phyloP scores from a whole-genome alignment of 2,113 vertebrate species.

The Nibea coibor region DNA sequence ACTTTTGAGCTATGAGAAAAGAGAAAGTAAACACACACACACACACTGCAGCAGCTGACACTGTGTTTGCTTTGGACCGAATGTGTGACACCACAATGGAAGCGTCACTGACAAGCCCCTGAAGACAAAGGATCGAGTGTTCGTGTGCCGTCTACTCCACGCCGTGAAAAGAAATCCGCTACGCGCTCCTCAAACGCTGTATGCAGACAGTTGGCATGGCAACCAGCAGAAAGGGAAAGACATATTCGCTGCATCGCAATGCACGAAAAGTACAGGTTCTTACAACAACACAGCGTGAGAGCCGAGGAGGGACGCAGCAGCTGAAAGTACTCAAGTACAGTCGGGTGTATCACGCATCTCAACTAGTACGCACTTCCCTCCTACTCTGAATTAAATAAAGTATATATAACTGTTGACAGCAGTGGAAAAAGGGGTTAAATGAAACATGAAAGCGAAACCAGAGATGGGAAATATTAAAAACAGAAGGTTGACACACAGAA shows the following conservation, averaged over 20 bases:
- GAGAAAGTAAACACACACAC: slow-evolving; percentile 41
- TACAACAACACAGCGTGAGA: slow-evolving; percentile 10
- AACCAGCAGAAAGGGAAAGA: slow-evolving; percentile 58
- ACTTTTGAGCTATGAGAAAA: slow-evolving; percentile 16
- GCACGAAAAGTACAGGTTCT: slow-evolving; percentile 31
- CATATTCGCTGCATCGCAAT: slow-evolving; percentile 45
- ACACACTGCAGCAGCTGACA: slow-evolving; percentile 56
- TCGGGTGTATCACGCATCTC: neutral
- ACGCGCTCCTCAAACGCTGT: slow-evolving; percentile 60
- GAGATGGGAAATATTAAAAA: neutral
- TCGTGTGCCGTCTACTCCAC: slow-evolving; percentile 28
- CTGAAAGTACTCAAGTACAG: neutral
- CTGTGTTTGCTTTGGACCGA: slow-evolving; percentile 67
- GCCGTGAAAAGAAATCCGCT: slow-evolving; percentile 61
- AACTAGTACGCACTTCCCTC: neutral
- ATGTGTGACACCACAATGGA: slow-evolving; percentile 69
- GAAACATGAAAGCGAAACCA: neutral
- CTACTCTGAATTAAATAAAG: neutral
- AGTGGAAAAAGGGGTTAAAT: neutral
- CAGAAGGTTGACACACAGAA: slow-evolving; percentile 3
- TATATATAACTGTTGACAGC: neutral
- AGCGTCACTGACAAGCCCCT: slow-evolving; percentile 55
- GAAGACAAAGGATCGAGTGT: slow-evolving; percentile 72
- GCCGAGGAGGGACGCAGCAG: slow-evolving; percentile 11
- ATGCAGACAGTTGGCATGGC: slow-evolving; percentile 67